These are phyloP conservation scores for Spinus olivaceus DNA, from an alignment of 2,797 vertebrate genomes.

Conservation along the genomic window DNA sequence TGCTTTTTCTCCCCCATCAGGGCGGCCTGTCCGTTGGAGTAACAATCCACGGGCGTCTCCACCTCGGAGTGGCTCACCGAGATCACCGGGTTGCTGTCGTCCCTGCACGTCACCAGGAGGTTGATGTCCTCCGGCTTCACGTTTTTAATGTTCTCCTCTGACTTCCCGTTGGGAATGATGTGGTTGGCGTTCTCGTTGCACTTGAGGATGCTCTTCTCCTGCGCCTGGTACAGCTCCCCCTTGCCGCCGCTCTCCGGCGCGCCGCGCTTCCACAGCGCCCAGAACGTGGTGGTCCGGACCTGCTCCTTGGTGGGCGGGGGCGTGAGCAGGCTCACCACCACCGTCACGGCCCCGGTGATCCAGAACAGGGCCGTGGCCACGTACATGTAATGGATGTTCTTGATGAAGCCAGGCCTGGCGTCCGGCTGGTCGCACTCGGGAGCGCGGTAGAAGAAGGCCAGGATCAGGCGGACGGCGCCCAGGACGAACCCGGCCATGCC, in stretches of 20 bases:
- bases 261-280: conserved; percentile 81
- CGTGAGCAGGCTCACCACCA: conserved; percentile 90
- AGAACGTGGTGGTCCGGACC: conserved; percentile 87
- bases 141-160: conserved; percentile 80
- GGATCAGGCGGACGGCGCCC: conserved; percentile 82
- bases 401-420: conserved; percentile 86
- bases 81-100: conserved; percentile 80
- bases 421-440: conserved; percentile 92
- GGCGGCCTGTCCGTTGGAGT: conserved; percentile 79
- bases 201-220: conserved; percentile 75
- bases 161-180: conserved; percentile 75
- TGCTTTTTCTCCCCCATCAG: conserved; percentile 74
- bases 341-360: conserved; percentile 87
- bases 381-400: conserved; percentile 94
- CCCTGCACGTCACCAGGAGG: conserved; percentile 82
- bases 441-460: conserved; percentile 90
- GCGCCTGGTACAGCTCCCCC: conserved; percentile 74
- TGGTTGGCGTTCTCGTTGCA: conserved; percentile 67
- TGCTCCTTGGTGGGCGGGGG: conserved; percentile 85
- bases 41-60: conserved; percentile 83
- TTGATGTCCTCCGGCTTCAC: conserved; percentile 82
- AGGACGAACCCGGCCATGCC: conserved; percentile 90
- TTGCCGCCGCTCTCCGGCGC: conserved; percentile 56
- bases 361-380: conserved; percentile 92
- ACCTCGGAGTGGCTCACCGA: conserved; percentile 83